These are phyloP conservation scores for Fundulus diaphanus DNA, from an alignment of 2,797 vertebrate species.

Conservation along the genomic window DNA sequence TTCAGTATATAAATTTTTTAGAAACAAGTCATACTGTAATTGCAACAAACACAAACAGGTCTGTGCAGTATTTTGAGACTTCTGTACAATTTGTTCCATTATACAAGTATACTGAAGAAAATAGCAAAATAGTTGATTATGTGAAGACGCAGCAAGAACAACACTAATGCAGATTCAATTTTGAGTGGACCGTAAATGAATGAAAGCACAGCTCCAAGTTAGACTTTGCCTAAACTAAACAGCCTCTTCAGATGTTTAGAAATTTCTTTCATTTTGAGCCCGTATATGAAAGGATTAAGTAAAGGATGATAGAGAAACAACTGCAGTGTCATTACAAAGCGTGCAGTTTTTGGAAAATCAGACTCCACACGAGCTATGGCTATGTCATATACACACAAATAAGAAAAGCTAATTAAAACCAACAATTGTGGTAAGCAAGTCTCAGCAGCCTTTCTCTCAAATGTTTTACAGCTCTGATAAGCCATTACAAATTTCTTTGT, in stretches of 20 bases:
- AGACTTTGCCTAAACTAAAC: background rate
- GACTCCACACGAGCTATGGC: background rate
- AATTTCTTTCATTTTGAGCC: slow-evolving; percentile 24
- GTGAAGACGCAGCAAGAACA: no score
- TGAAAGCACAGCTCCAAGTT: background rate
- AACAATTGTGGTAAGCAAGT: slow-evolving; percentile 41
- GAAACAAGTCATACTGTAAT: no score
- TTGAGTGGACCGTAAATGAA: no score
- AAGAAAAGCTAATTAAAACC: slow-evolving; percentile 17
- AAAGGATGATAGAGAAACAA: slow-evolving; percentile 15
- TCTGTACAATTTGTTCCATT: no score
- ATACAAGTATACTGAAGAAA: no score
- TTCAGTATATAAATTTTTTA: no score
- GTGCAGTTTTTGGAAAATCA: background rate
- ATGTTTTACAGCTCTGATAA: background rate
- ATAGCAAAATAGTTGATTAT: no score
- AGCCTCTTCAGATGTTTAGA: slow-evolving; percentile 19
- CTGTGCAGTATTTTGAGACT: no score
- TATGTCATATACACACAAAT: slow-evolving; percentile 12
- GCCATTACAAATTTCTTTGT: slow-evolving; percentile 28
- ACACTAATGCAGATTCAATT: no score
- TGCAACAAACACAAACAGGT: no score
- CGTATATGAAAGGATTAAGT: slow-evolving; percentile 37
- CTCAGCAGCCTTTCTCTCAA: slow-evolving; percentile 35
- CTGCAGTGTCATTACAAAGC: slow-evolving; percentile 33